Conservation (phyloP, 2,888 invertebrate genomes). For the Arrhopalites spinosus region DNA sequence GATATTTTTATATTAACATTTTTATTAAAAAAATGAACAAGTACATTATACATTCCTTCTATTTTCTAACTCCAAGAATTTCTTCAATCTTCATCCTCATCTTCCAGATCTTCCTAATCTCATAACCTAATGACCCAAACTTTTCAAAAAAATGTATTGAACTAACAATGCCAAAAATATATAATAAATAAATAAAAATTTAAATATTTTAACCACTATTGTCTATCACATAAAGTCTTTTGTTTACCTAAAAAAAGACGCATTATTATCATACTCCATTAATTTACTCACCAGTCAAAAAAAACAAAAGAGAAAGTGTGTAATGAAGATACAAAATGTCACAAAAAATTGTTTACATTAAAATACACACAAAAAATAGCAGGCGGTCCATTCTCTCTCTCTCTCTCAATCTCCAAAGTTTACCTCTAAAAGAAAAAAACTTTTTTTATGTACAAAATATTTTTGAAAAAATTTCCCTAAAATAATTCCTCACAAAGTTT, state of each 20-base stretch:
- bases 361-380: background rate
- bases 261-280: background rate
- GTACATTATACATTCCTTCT: no score
- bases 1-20: background rate
- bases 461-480: no score
- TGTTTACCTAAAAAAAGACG: background rate
- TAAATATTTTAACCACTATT: no score
- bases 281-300: slow-evolving; percentile 6
- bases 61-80: background rate
- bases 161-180: no score
- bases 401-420: background rate
- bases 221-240: background rate
- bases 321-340: slow-evolving; percentile 17
- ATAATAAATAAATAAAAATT: no score
- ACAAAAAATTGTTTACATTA: background rate
- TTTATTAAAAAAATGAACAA: no score
- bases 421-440: no score
- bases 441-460: background rate
- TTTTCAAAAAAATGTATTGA: no score
- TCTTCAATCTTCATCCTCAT: background rate
- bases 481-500: background rate
- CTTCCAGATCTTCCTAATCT: background rate
- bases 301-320: background rate
- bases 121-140: no score
- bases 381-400: slow-evolving; percentile 1